phyloP scores from a whole-genome alignment of 1,140 invertebrate genomes.

The Rhagoletis pomonella region DNA sequence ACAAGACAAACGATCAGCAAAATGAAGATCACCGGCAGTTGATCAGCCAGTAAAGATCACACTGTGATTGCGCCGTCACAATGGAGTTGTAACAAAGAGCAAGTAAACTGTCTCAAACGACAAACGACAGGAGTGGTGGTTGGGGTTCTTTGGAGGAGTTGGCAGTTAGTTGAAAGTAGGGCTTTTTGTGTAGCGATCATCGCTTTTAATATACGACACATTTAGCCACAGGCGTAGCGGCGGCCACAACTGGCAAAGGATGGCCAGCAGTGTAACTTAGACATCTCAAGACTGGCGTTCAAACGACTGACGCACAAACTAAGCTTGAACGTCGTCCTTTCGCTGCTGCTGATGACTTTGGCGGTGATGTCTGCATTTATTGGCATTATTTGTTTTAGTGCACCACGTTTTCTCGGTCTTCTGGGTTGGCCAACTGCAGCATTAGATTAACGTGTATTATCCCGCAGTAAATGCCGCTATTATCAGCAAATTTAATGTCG shows the following conservation, averaged over 20 bases:
- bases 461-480: conserved; percentile 44
- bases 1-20: conserved; percentile 40
- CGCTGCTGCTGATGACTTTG: not conserved
- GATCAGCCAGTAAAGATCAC: conserved; percentile 42
- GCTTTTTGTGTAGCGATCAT: not conserved
- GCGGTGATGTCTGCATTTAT: not conserved
- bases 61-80: conserved; percentile 29
- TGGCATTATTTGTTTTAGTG: conserved; percentile 18
- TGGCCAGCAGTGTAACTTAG: conserved; percentile 9
- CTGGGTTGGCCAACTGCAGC: conserved; percentile 34
- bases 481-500: conserved; percentile 47
- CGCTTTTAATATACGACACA: conserved; percentile 30
- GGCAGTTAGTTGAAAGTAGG: conserved; percentile 41
- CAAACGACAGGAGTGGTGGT: not conserved
- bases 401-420: not conserved
- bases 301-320: not conserved
- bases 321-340: not conserved
- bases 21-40: conserved; percentile 1
- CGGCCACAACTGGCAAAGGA: not conserved
- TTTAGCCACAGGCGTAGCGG: not conserved
- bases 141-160: not conserved
- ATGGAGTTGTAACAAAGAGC: conserved; percentile 16
- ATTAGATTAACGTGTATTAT: conserved; percentile 56
- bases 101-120: not conserved
- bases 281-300: not conserved